A percentile compares a stretch with the other conserved stretches of the same genome.
These are phyloP conservation scores for Psephotus haematonotus DNA, from an alignment of 2,113 vertebrate species.

Conservation along the genomic window DNA sequence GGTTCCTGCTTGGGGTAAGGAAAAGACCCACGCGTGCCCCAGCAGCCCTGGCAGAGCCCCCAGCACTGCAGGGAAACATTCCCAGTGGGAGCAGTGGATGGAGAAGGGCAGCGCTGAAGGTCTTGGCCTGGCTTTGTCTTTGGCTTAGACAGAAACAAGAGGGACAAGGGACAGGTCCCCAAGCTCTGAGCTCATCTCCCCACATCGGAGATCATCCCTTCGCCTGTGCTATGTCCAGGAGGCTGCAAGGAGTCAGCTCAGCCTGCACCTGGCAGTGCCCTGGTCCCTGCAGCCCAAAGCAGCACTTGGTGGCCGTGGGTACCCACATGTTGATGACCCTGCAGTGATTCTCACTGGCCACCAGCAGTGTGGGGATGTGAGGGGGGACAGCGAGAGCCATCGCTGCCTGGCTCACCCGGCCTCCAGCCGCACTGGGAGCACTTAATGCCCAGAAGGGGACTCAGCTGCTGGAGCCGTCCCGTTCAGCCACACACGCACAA, in stretches of 20 bases:
- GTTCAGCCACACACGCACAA: background rate
- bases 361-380: rapidly evolving
- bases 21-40: background rate
- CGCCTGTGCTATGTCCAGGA: rapidly evolving
- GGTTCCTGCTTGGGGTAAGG: background rate
- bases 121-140: background rate
- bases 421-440: background rate
- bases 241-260: background rate
- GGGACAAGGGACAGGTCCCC: background rate
- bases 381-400: background rate
- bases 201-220: rapidly evolving
- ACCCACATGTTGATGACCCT: rapidly evolving
- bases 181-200: rapidly evolving
- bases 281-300: background rate
- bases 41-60: background rate
- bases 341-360: background rate
- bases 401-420: background rate
- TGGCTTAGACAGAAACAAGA: rapidly evolving
- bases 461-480: rapidly evolving
- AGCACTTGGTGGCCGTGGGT: background rate
- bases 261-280: background rate
- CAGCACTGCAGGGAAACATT: rapidly evolving
- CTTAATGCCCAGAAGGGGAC: background rate
- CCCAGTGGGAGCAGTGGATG: rapidly evolving
- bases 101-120: background rate